Conservation (phyloP, 1,140 invertebrate genomes). For the Aphis craccivora region DNA sequence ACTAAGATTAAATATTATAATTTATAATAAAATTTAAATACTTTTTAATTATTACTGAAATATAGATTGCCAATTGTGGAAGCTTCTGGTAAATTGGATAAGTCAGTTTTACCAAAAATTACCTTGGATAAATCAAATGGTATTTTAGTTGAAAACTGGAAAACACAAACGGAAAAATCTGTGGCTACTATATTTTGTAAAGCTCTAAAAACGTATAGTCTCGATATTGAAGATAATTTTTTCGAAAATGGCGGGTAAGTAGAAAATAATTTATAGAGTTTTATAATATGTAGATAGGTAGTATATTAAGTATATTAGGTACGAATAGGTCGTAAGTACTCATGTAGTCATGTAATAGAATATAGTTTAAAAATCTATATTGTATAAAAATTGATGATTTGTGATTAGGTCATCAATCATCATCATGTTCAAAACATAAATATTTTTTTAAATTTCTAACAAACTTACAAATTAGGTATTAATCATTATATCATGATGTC, state of each 20-base stretch:
- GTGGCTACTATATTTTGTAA: constrained; percentile 61
- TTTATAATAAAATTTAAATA: too few relatives aligned
- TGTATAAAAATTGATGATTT: not conserved
- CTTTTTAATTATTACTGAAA: constrained; percentile 24
- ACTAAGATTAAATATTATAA: not conserved
- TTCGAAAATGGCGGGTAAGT: constrained; percentile 63
- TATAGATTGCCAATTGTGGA: constrained; percentile 62
- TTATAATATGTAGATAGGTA: not conserved
- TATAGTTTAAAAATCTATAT: not conserved
- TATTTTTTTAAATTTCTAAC: not conserved
- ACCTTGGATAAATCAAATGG: constrained; percentile 50
- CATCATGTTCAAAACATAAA: not conserved
- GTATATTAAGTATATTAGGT: too few relatives aligned
- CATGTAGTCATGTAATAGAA: not conserved
- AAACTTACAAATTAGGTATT: not conserved
- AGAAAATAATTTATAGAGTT: not conserved
- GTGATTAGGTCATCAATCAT: too few relatives aligned
- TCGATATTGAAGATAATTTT: constrained; percentile 62
- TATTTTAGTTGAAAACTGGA: constrained; percentile 53
- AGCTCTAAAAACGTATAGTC: constrained; percentile 59
- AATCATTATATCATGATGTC: too few relatives aligned
- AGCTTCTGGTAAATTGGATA: constrained; percentile 61
- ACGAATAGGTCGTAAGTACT: too few relatives aligned
- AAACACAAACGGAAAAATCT: constrained; percentile 58
- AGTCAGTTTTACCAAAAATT: constrained; percentile 59